Base-by-base conservation (phyloP, 2,797 vertebrate genomes). In the Takifugu rubripes region DNA sequence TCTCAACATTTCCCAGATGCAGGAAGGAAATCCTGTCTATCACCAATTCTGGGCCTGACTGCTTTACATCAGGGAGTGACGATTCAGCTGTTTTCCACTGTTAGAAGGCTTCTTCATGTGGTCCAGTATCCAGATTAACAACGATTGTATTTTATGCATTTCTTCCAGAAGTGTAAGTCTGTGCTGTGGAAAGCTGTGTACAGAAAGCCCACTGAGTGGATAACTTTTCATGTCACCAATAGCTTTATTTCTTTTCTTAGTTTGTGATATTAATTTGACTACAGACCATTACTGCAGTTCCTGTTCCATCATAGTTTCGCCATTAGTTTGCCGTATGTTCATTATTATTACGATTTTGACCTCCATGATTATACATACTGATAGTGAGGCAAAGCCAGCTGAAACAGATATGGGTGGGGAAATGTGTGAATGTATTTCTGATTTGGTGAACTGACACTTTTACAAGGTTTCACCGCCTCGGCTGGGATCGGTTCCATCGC, bases 121-220 rank as follows among this genome's bases (percentile, higher is more conserved):
- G 24, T 49, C 79, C 59, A 47, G 56, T 72, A 89, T 71, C 60
- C 82, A 61, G 84, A 88, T 88, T 87, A 89, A 90, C 86, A 81
- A 83, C 77, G 91, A 85, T 88, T 91, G 90, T 94, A 93, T 94
- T 94, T 94, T 94, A 21, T 91, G 90, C 70, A 89, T 87, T 95
- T 95, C 89, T 89, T 92, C 92, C 88, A 86, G 86, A 90, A 91
- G 84, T 84, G 85, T 1, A 8, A 5, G 88, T 93, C 89, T 94
- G 93, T 91, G 89, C 92, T 92, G 90, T 89, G 91, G 59, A 80
- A 83, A 78, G 77, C 81, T 81, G 84, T 89, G 86, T 90, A 88
- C 90, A 88, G 89, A 87, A 61, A 88, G 87, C 90, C 92, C 90
- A 90, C 92, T 79, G 86, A 91, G 91, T 72, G 84, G 89, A 92